Conservation (phyloP, 2,113 vertebrate genomes). For the Malurus cyaneus region DNA sequence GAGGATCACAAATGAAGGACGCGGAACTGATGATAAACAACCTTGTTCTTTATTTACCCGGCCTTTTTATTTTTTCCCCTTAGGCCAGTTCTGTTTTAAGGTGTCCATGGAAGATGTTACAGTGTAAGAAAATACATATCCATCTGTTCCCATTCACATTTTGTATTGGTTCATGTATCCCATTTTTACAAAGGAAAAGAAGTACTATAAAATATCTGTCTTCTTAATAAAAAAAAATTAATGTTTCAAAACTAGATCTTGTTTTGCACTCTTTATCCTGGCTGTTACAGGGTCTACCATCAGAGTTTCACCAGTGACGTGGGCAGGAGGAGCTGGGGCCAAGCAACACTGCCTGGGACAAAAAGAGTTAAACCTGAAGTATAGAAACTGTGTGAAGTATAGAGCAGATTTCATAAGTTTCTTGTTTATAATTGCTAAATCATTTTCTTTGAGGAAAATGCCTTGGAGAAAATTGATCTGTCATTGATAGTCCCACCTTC, state of each 20-base stretch:
- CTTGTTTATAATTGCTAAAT: background rate
- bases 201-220: conserved; percentile 86
- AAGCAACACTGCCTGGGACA: background rate
- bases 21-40: conserved; percentile 76
- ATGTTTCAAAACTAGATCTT: conserved; percentile 76
- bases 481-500: conserved; percentile 59
- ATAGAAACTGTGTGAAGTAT: background rate
- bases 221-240: conserved; percentile 86
- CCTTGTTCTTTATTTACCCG: conserved; percentile 81
- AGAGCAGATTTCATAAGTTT: background rate
- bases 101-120: conserved; percentile 81
- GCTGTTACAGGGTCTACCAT: background rate
- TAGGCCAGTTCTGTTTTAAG: conserved; percentile 82
- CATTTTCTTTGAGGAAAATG: background rate
- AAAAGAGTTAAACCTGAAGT: background rate
- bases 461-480: conserved; percentile 65
- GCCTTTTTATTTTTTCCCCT: conserved; percentile 68
- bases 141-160: conserved; percentile 81
- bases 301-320: rapidly evolving
- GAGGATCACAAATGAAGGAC: conserved; percentile 65
- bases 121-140: conserved; percentile 79
- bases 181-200: conserved; percentile 87
- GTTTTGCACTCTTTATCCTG: conserved; percentile 21
- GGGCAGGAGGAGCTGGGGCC: background rate
- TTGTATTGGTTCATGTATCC: conserved; percentile 86